phyloP scores from a whole-genome alignment of 2,113 vertebrate genomes.

The Zosterops lateralis region DNA sequence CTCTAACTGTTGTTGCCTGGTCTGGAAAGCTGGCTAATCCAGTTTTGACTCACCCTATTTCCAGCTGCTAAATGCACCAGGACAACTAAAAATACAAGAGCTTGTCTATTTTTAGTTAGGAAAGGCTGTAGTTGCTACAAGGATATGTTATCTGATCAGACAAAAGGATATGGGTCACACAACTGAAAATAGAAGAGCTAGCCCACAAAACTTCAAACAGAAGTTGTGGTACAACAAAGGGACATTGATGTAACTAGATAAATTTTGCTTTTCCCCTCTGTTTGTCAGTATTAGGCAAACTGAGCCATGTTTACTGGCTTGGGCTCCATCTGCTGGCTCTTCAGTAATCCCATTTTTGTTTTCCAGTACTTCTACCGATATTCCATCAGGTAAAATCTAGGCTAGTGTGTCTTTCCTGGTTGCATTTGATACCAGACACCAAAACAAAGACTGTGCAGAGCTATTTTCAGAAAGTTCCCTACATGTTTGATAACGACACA shows the following conservation, averaged over 20 bases:
- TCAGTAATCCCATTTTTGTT: neutral
- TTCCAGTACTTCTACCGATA: neutral
- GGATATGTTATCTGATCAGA: constrained; percentile 36
- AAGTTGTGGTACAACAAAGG: neutral
- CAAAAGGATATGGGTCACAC: constrained; percentile 46
- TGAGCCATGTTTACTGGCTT: constrained; percentile 11
- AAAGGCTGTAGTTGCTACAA: constrained; percentile 16
- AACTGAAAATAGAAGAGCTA: neutral
- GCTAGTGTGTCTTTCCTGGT: neutral
- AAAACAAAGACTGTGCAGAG: neutral
- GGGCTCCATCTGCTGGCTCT: constrained; percentile 68
- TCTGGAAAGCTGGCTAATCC: constrained; percentile 41
- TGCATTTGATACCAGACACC: neutral
- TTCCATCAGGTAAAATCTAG: neutral
- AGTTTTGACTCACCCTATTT: constrained; percentile 41
- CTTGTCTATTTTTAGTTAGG: constrained; percentile 56
- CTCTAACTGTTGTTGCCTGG: neutral
- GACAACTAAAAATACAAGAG: constrained; percentile 61
- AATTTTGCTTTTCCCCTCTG: neutral
- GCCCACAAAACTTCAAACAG: neutral
- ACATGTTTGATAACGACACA: neutral
- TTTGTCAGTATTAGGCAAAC: neutral
- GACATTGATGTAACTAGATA: neutral
- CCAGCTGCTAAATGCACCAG: constrained; percentile 39
- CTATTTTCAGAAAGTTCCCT: neutral